Evolutionary conservation across 2,797 vertebrate species (phyloP), one percentile per base, ranked within the genome.

Genomic region (Esox masquinongy): DNA sequence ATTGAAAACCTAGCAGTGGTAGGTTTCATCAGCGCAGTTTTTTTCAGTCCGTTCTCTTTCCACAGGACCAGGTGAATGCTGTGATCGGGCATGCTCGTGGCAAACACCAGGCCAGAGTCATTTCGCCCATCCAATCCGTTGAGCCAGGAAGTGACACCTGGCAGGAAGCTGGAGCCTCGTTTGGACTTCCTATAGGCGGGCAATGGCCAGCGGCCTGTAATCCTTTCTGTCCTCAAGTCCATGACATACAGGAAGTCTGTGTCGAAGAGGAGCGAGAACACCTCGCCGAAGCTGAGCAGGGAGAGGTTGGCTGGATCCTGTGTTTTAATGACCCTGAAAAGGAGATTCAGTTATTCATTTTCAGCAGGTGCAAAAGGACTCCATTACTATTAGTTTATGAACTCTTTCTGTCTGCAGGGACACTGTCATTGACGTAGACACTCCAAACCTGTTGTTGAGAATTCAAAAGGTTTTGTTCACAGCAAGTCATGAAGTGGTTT

Each of bases 11-110:
- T 51, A 71, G 49, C 47, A 14, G 51, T 79, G 83, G 51, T 75
- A 49, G 9, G 36, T 22, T 61, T 17, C 16, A 17, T 43, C 39
- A 4, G 61, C 59, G 5, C 36, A 5, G 16, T 0, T 22, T 43
- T 17, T 14, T 17, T 1, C 95, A 99, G 36, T 85, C 96, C 94
- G 0, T 97, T 97, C 86, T 98, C 97, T 88, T 97, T 99, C 98
- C 98, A 99, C 89, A 99, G 92, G 64, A 99, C 98, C 92, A 99
- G 88, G 89, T 99, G 98, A 92, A 99, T 99, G 94, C 98, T 99
- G 92, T 99, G 96, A 90, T 99, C 98, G 0, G 98, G 98, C 98
- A 99, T 99, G 91, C 98, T 99, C 81, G 98, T 99, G 84, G 98
- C 98, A 80, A 99, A 99, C 86, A 99, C 97, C 88, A 99, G 93